Evolutionary conservation across 2,113 vertebrate genomes (phyloP).

Genomic region (Odontesthes bonariensis): DNA sequence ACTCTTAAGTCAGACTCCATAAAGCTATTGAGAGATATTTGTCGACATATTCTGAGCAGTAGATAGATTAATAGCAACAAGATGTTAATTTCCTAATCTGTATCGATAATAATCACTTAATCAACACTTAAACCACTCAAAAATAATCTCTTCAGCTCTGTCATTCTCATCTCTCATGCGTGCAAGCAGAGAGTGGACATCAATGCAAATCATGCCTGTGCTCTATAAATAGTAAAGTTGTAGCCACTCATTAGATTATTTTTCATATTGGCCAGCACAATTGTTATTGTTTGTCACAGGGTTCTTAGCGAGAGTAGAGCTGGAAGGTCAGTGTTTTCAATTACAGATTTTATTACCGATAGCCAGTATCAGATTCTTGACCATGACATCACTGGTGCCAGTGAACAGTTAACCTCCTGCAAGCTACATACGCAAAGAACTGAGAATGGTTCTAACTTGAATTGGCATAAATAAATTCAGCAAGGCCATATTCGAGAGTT

Average conservation of each 20-base stretch:
- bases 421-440: constrained; percentile 33
- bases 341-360: constrained; percentile 81
- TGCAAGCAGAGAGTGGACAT: background rate
- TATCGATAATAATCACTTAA: background rate
- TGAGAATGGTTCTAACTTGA: constrained; percentile 18
- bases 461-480: constrained; percentile 11
- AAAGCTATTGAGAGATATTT: constrained; percentile 1
- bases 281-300: constrained; percentile 68
- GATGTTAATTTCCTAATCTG: background rate
- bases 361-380: constrained; percentile 72
- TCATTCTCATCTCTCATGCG: background rate
- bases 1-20: background rate
- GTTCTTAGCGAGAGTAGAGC: constrained; percentile 63
- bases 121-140: background rate
- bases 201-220: constrained; percentile 10
- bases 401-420: constrained; percentile 62
- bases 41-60: background rate
- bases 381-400: constrained; percentile 64
- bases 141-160: background rate
- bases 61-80: background rate
- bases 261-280: constrained; percentile 48
- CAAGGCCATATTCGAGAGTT: background rate
- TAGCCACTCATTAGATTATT: constrained; percentile 44
- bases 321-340: constrained; percentile 81
- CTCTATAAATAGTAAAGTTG: background rate